phyloP scores from a whole-genome alignment of 23 tunicate species.

The Halocynthia roretzi region DNA sequence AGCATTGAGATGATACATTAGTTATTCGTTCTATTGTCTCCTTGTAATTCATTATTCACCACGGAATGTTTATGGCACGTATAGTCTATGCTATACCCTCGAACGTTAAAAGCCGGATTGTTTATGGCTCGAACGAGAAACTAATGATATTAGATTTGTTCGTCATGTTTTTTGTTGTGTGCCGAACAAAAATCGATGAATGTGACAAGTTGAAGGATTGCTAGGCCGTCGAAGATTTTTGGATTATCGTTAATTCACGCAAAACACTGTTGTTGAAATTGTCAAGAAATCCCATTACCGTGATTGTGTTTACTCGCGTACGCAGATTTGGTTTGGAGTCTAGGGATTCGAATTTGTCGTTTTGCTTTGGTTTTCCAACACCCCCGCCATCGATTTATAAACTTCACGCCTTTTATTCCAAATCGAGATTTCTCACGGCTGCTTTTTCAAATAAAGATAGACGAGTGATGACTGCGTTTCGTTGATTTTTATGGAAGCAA shows the following conservation, averaged over 20 bases:
- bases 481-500: no score
- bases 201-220: slow-evolving; percentile 1
- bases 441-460: no score
- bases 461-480: no score
- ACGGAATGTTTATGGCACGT: no score
- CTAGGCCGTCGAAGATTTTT: not conserved
- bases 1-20: no score
- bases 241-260: not conserved
- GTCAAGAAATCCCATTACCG: slow-evolving; percentile 8
- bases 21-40: no score
- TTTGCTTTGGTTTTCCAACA: not conserved
- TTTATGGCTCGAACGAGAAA: no score
- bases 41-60: no score
- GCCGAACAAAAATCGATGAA: slow-evolving; percentile 5
- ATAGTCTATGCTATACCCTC: no score
- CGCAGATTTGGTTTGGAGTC: not conserved
- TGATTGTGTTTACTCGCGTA: slow-evolving; percentile 3
- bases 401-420: slow-evolving; percentile 5
- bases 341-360: slow-evolving; percentile 13
- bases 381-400: slow-evolving; percentile 31
- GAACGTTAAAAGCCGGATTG: no score
- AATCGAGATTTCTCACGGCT: slow-evolving; percentile 1
- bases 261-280: not conserved
- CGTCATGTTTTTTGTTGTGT: slow-evolving; percentile 4
- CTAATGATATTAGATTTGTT: no score